These are phyloP conservation scores for Colistium nudipinnis DNA, from an alignment of 2,113 vertebrate genomes.

Conservation along the genomic window DNA sequence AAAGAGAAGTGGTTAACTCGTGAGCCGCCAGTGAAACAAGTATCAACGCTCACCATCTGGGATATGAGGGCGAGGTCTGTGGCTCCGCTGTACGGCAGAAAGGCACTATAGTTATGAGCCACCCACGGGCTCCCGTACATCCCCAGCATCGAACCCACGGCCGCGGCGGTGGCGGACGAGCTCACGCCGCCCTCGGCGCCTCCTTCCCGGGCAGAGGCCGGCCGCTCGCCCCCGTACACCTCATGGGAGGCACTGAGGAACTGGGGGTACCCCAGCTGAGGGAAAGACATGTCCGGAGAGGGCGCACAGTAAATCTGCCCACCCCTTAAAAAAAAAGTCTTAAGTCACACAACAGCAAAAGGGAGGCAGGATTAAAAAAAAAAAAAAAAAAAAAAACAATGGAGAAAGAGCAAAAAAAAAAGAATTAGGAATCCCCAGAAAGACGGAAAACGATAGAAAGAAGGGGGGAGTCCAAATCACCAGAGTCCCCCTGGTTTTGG, in stretches of 20 bases:
- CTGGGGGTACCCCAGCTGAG: constrained; percentile 95
- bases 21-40: constrained; percentile 16
- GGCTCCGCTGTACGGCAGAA: constrained; percentile 91
- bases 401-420: constrained; percentile 6
- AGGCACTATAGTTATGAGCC: constrained; percentile 93
- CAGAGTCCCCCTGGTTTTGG: constrained; percentile 42
- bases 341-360: constrained; percentile 47
- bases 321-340: constrained; percentile 51
- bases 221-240: constrained; percentile 88
- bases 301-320: constrained; percentile 60
- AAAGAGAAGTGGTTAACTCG: neutral
- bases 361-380: constrained; percentile 26
- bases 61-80: constrained; percentile 93
- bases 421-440: constrained; percentile 69
- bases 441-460: constrained; percentile 33
- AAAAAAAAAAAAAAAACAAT: constrained; percentile 43
- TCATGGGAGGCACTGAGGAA: constrained; percentile 90
- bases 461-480: constrained; percentile 66
- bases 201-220: constrained; percentile 87
- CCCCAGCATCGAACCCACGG: constrained; percentile 93
- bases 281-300: constrained; percentile 90
- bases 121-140: constrained; percentile 94
- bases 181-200: constrained; percentile 84
- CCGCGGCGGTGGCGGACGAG: constrained; percentile 85
- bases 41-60: constrained; percentile 90